phyloP scores from a whole-genome alignment of 2,888 invertebrate genomes.

The Linyphia triangularis region DNA sequence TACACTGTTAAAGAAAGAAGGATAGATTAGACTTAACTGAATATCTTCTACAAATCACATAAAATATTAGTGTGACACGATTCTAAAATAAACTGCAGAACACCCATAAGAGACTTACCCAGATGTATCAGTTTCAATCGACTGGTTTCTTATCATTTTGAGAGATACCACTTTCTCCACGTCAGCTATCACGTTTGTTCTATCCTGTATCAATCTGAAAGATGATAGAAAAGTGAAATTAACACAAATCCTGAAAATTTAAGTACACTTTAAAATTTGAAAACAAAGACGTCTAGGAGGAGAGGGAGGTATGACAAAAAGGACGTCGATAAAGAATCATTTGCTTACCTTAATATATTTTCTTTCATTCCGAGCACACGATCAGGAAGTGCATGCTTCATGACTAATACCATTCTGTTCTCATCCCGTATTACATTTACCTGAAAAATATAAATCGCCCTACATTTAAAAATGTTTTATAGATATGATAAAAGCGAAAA shows the following conservation, averaged over 20 bases:
- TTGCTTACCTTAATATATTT: conserved; percentile 80
- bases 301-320: neutral
- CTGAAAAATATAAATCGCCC: conserved; percentile 80
- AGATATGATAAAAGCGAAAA: neutral
- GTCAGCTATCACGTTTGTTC: conserved; percentile 87
- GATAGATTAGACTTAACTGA: no score
- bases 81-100: no score
- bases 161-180: conserved; percentile 91
- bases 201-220: conserved; percentile 84
- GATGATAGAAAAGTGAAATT: no score
- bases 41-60: no score
- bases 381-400: conserved; percentile 87
- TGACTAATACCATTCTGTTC: conserved; percentile 88
- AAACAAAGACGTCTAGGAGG: no score
- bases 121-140: conserved; percentile 75
- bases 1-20: no score
- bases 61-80: no score
- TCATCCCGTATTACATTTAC: conserved; percentile 88
- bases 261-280: no score
- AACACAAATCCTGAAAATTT: neutral
- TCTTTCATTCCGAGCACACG: conserved; percentile 83
- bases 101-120: conserved; percentile 57
- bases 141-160: conserved; percentile 73
- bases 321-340: neutral
- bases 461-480: neutral